A percentile compares a stretch with the other conserved stretches of the same genome.
Evolutionary conservation across 2,113 vertebrate species (phyloP).

Genomic region (Eonycteris spelaea): DNA sequence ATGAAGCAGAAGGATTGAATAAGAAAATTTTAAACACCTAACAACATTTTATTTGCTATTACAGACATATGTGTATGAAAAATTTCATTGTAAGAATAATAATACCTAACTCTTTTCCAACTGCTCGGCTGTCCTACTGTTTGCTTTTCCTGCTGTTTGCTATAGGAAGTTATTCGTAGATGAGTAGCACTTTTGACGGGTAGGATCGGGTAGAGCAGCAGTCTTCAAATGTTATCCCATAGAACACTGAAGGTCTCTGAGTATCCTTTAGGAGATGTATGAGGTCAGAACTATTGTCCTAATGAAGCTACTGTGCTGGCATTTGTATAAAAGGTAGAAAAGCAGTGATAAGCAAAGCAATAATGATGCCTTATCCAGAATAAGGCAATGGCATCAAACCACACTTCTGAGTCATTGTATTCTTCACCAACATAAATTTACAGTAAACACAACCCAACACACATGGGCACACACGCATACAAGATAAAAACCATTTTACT

Average conservation of each 20-base stretch:
- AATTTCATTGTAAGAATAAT: background rate
- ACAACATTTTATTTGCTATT: background rate
- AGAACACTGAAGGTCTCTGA: background rate
- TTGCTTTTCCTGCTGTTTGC: background rate
- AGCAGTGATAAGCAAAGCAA: background rate
- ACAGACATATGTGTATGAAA: background rate
- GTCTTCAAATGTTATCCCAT: background rate
- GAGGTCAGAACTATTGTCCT: background rate
- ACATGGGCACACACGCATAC: background rate
- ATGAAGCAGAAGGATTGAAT: constrained; percentile 1
- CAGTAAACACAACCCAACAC: background rate
- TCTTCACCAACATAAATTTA: background rate
- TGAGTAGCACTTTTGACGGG: background rate
- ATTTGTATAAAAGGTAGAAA: background rate
- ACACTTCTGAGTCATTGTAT: background rate
- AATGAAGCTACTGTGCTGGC: background rate
- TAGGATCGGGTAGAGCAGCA: background rate
- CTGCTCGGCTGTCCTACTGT: background rate
- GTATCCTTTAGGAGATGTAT: background rate
- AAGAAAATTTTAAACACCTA: background rate
- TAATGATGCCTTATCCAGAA: background rate
- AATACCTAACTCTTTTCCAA: background rate
- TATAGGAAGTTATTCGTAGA: background rate
- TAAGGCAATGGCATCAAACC: background rate
- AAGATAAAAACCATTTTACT: background rate